Conservation (phyloP, 2,888 invertebrate species). For the Rhagium mordax region DNA sequence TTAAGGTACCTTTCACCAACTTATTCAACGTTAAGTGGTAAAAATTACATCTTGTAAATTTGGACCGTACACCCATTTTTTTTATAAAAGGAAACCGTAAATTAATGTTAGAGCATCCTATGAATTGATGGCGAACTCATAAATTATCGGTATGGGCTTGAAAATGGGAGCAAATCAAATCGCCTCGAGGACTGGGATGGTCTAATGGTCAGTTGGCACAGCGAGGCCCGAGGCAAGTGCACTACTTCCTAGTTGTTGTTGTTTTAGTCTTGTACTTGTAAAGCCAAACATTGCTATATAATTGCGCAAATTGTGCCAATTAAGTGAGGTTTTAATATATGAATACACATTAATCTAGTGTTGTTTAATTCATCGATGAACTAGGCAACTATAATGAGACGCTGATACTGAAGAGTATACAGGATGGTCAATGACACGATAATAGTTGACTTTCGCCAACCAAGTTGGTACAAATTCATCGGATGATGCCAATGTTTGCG, state of each 20-base stretch:
- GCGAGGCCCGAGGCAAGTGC: conserved; percentile 10
- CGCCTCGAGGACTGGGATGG: conserved; percentile 41
- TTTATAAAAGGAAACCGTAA: conserved; percentile 7
- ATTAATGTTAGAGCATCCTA: conserved; percentile 16
- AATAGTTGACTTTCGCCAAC: too few relatives aligned
- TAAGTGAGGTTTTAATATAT: not conserved
- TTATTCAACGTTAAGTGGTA: not conserved
- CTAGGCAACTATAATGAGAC: too few relatives aligned
- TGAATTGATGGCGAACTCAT: conserved; percentile 11
- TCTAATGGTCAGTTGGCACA: conserved; percentile 31
- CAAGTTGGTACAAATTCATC: too few relatives aligned
- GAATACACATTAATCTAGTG: too few relatives aligned
- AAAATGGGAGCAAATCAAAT: conserved; percentile 42
- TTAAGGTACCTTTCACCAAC: conserved; percentile 24
- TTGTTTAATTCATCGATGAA: too few relatives aligned
- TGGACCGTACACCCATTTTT: conserved; percentile 13
- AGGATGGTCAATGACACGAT: too few relatives aligned
- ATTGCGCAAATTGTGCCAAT: not conserved
- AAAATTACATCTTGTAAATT: conserved; percentile 21
- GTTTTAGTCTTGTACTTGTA: not conserved
- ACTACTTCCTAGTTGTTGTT: conserved; percentile 22
- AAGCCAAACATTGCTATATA: not conserved
- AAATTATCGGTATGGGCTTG: conserved; percentile 20
- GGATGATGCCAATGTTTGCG: too few relatives aligned
- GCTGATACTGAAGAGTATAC: too few relatives aligned